Evolutionary conservation across 2,888 invertebrate species (phyloP), one percentile per base, ranked within the genome.

Genomic region (Lapara coniferarum): DNA sequence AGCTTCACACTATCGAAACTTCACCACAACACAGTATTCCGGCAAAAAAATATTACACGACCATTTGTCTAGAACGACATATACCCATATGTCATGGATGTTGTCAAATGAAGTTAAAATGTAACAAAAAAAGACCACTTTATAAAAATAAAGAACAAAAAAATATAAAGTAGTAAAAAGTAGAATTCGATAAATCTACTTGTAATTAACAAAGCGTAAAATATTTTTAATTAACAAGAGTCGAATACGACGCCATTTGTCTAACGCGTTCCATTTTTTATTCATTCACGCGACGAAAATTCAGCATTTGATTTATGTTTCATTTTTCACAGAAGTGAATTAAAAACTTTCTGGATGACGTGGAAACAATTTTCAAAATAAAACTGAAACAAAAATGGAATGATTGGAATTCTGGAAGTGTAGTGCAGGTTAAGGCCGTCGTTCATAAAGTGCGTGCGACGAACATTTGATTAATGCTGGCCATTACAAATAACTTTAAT

Each of bases 331-430:
- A 37, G 57, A 68, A 57, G 49, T 58, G 30, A 68, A 68, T 68
- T 68, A 68, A 58, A 14, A 49, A 30, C 58, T n/a, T 56, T 68
- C 57, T 68, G 58, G 58, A 58, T 68, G n/a, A n/a, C n/a, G 51
- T 49, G 68, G 51, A 68, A 68, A 58, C 68, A 58, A 57, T 52
- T 58, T 68, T 49, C 19, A 49, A 46, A 63, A 63, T 63, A 19
- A 63, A 69, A 63, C 19, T 59, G 16, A 68, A 68, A 59, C 59
- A 53, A 69, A 69, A 63, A 63, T 59, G 53, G 51, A 53, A 69
- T 63, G 51, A 30, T 59, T 46, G 69, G 69, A 69, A 53, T 63
- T 10, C 69, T 52, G 53, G 63, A 63, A 63, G 53, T 63, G 49
- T 63, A 46, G 6, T 63, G 19, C 46, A 19, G 8, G 19, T 49